Conservation (phyloP, 2,113 vertebrate species). For the Epinephelus fuscoguttatus region DNA sequence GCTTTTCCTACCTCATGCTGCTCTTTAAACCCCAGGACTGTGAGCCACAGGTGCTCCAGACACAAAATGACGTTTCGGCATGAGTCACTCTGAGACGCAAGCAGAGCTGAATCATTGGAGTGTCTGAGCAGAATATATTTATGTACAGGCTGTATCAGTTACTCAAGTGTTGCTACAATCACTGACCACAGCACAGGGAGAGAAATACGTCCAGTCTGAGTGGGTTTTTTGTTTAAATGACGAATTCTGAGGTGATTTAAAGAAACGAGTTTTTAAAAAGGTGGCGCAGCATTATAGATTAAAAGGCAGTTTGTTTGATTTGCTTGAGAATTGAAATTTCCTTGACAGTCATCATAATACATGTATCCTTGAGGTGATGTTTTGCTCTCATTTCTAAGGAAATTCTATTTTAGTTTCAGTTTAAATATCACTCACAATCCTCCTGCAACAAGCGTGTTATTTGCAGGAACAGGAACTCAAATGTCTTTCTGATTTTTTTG, state of each 20-base stretch:
- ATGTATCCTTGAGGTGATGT: not conserved
- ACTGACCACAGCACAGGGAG: not conserved
- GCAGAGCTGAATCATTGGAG: conserved; percentile 35
- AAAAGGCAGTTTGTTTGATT: not conserved
- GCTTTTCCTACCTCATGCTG: conserved; percentile 17
- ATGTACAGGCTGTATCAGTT: not conserved
- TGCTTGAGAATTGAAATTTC: not conserved
- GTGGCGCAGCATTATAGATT: not conserved
- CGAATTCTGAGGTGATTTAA: too few species aligned
- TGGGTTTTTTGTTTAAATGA: not conserved
- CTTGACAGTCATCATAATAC: not conserved
- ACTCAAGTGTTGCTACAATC: not conserved
- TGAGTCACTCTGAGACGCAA: conserved; percentile 66
- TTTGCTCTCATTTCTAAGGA: not conserved
- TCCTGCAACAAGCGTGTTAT: not conserved
- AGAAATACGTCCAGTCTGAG: too few species aligned
- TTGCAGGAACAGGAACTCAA: not conserved
- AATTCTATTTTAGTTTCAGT: not conserved
- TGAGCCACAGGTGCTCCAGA: conserved; percentile 69
- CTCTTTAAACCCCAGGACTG: conserved; percentile 9
- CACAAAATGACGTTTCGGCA: conserved; percentile 8
- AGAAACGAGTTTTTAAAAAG: not conserved
- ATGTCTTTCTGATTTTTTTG: not conserved
- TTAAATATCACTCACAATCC: not conserved
- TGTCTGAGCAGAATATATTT: not conserved